A percentile compares a stretch with the other conserved stretches of the same genome.
Conservation (phyloP, 2,888 invertebrate genomes). For the Drosophila picticornis region DNA sequence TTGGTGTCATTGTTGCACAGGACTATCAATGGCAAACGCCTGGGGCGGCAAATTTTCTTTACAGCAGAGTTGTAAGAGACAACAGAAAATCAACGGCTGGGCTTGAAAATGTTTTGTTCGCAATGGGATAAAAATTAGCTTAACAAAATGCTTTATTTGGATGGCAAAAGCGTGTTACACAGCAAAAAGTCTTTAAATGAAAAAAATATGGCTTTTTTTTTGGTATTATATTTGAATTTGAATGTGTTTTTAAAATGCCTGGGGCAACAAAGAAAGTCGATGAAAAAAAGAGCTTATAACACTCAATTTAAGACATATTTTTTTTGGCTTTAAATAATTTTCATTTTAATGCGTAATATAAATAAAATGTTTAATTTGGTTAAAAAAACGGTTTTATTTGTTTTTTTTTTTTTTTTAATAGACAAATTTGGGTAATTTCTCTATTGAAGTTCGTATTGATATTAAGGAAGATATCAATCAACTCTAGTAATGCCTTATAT, state of each 20-base stretch:
- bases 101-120: conserved; percentile 66
- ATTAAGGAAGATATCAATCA: not conserved
- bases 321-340: conserved; percentile 37
- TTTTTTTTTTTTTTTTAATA: not conserved
- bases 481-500: not conserved
- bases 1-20: conserved; percentile 43
- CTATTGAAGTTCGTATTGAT: not conserved
- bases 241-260: conserved; percentile 55
- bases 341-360: conserved; percentile 58
- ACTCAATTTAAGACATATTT: conserved; percentile 72
- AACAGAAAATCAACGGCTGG: conserved; percentile 42
- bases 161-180: conserved; percentile 75
- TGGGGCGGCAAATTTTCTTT: conserved; percentile 63
- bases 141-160: conserved; percentile 78
- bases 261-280: conserved; percentile 26
- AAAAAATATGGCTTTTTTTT: conserved; percentile 45
- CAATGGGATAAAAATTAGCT: conserved; percentile 80
- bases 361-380: conserved; percentile 13
- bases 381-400: not conserved
- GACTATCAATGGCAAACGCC: conserved; percentile 67
- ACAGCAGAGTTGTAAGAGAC: conserved; percentile 38
- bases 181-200: conserved; percentile 52
- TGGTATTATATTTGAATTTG: conserved; percentile 44
- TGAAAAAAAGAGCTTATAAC: conserved; percentile 72
- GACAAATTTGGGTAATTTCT: not conserved